phyloP scores from a whole-genome alignment of 1,140 invertebrate genomes.

The Campoletis sonorensis region DNA sequence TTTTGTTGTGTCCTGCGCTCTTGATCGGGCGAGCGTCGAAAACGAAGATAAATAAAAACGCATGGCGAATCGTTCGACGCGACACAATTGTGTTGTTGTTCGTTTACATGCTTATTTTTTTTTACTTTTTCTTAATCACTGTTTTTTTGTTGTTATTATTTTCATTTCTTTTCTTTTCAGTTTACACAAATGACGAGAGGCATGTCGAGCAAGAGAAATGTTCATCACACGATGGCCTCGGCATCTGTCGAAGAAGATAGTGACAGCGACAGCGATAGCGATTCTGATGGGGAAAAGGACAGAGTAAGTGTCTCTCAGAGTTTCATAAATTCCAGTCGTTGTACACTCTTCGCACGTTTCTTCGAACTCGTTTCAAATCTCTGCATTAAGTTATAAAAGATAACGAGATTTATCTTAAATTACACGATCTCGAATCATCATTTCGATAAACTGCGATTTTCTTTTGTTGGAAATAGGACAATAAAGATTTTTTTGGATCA shows the following conservation, averaged over 20 bases:
- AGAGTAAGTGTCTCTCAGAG: conserved; percentile 62
- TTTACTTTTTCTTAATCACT: background rate
- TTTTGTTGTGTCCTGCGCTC: background rate
- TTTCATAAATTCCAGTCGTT: background rate
- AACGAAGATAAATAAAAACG: background rate
- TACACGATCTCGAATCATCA: too few relatives aligned
- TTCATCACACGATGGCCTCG: conserved; percentile 73
- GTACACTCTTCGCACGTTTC: too few relatives aligned
- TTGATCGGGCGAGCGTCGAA: background rate
- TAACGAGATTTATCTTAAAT: too few relatives aligned
- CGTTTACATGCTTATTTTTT: background rate
- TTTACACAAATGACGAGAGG: conserved; percentile 60
- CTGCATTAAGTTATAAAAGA: too few relatives aligned
- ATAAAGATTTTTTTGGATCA: too few relatives aligned
- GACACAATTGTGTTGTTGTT: background rate
- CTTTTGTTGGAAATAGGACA: too few relatives aligned
- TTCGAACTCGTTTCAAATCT: too few relatives aligned
- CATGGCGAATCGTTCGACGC: background rate
- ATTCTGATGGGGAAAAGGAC: conserved; percentile 79
- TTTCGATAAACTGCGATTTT: too few relatives aligned
- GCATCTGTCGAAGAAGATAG: conserved; percentile 66
- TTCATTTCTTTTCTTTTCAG: conserved; percentile 42
- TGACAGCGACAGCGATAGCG: conserved; percentile 79
- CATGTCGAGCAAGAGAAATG: conserved; percentile 76
- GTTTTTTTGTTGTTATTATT: background rate